These are phyloP conservation scores for Amyelois transitella DNA, from an alignment of 1,140 invertebrate species.

Conservation along the genomic window DNA sequence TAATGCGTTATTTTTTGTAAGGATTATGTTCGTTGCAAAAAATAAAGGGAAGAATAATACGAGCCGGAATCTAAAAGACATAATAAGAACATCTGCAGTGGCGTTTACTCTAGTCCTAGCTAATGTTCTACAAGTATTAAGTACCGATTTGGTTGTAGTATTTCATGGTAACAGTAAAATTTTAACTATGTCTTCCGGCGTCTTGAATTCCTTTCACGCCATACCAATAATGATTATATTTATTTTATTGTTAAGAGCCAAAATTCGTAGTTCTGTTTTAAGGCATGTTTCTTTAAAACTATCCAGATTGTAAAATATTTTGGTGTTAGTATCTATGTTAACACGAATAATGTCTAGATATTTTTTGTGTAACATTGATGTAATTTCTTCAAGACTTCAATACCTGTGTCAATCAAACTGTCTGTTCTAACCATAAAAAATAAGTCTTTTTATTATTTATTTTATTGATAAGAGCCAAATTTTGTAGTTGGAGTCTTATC, in stretches of 20 bases:
- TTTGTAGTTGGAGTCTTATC: no score
- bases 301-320: not conserved
- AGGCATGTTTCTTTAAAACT: not conserved
- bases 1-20: conserved; percentile 18
- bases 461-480: conserved; percentile 1
- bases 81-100: conserved; percentile 8
- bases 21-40: conserved; percentile 16
- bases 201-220: conserved; percentile 9
- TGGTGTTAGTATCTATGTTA: not conserved
- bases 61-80: conserved; percentile 4
- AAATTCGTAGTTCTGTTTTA: not conserved
- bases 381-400: no score
- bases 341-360: not conserved
- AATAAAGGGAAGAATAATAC: conserved; percentile 2
- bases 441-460: no score
- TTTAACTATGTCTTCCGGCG: conserved; percentile 2
- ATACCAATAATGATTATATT: conserved; percentile 6
- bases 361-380: no score
- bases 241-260: conserved; percentile 2
- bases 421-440: no score
- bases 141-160: not conserved
- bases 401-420: no score
- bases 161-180: not conserved
- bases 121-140: conserved; percentile 14
- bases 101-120: conserved; percentile 16